Percentiles rank a stretch among this genome's conserved stretches.
phyloP scores from a whole-genome alignment of 2,888 invertebrate genomes.

The Catocala fraxini region DNA sequence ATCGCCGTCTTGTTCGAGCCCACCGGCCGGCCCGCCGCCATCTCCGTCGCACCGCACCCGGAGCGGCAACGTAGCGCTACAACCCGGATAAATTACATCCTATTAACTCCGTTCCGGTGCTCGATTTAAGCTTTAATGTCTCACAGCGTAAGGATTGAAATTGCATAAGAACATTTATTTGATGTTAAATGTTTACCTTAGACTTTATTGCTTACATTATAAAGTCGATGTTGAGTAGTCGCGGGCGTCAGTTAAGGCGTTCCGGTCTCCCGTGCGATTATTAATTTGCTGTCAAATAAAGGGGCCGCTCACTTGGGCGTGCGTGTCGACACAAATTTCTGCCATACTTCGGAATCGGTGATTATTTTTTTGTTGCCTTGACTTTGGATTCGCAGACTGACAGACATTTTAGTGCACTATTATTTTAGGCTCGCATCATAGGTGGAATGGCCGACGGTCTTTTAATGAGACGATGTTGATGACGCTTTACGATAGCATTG shows the following conservation, averaged over 20 bases:
- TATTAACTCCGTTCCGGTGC: conserved; percentile 83
- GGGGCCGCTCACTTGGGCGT: conserved; percentile 87
- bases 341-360: conserved; percentile 86
- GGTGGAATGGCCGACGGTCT: conserved; percentile 64
- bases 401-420: conserved; percentile 77
- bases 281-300: conserved; percentile 88
- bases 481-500: conserved; percentile 56
- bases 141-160: conserved; percentile 81
- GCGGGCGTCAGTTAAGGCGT: conserved; percentile 72
- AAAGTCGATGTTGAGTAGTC: conserved; percentile 77
- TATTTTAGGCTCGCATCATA: conserved; percentile 68
- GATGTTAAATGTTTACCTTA: conserved; percentile 71
- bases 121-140: conserved; percentile 85
- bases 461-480: conserved; percentile 70
- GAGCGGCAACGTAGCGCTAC: conserved; percentile 83
- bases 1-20: conserved; percentile 67
- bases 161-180: conserved; percentile 75
- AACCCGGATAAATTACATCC: conserved; percentile 87
- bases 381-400: conserved; percentile 82
- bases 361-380: conserved; percentile 83
- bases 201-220: conserved; percentile 75
- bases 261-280: conserved; percentile 77
- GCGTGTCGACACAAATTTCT: conserved; percentile 87
- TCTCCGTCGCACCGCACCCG: conserved; percentile 76
- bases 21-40: conserved; percentile 40